Conservation (phyloP, 2,888 invertebrate genomes). For the Junonia oenone region DNA sequence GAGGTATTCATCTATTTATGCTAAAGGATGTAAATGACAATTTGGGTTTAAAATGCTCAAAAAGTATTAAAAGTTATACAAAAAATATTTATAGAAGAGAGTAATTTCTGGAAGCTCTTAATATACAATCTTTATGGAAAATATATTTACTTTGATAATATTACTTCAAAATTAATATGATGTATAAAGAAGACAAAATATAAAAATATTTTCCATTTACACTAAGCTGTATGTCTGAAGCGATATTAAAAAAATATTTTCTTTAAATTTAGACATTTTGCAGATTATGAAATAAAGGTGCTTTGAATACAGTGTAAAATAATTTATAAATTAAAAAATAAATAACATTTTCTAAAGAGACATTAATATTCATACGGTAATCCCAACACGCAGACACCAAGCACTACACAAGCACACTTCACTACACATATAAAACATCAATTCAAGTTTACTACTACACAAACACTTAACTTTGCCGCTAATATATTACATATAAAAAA, state of each 20-base stretch:
- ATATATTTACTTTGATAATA: not conserved
- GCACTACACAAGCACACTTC: not conserved
- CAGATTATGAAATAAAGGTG: not conserved
- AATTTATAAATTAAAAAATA: not conserved
- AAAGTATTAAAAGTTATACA: not conserved
- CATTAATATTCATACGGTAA: not conserved
- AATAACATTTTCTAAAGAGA: not conserved
- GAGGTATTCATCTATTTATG: not conserved
- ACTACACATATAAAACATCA: not conserved
- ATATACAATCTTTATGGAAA: not conserved
- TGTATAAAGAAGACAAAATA: constrained; percentile 1
- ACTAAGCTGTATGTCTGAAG: not conserved
- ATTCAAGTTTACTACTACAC: not conserved
- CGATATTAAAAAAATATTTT: not conserved
- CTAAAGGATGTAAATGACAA: not conserved
- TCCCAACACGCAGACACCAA: not conserved
- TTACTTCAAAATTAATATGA: not conserved
- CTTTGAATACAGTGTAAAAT: not conserved
- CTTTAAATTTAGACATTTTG: not conserved
- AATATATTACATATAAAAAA: not conserved
- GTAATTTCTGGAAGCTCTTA: not conserved
- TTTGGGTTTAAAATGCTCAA: not conserved
- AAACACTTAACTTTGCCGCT: not conserved
- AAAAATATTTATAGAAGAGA: not conserved
- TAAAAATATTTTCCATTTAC: not conserved